Base-by-base conservation (phyloP, 2,797 vertebrate genomes). In the Galaxias olidus region DNA sequence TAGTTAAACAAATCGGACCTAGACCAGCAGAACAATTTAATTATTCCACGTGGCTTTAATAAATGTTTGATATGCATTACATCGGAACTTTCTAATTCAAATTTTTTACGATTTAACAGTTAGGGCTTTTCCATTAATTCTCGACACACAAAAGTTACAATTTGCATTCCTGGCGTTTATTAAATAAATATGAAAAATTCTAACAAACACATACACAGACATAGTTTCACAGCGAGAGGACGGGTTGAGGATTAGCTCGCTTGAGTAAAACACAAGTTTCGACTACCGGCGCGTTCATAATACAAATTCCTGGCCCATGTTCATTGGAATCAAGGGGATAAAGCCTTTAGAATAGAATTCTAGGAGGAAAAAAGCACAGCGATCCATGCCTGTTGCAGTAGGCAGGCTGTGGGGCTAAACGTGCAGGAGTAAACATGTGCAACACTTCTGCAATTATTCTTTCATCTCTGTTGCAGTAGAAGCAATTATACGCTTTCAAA, bases 1-100 rank as follows among this genome's bases (percentile, higher is more conserved):
- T 93, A 94, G 94, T 96, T 93, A 92, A 96, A 95, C 92, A 96
- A 94, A 94, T 92, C 92, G 89, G 90, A 88, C 88, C 73, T 88
- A 91, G 90, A 91, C 90, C 91, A 82, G 92, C 93, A 92, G 93
- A 95, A 96, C 94, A 96, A 96, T 96, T 98, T 93, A 97, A 95
- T 97, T 97, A 96, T 94, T 94, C 92, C 87, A 91, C 87, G 72
- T 82, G 82, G 91, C 92, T 94, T 94, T 95, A 95, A 95, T 96
- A 95, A 95, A 95, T 94, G 93, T 93, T 94, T 92, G 93, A 91
- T 91, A 90, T 93, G 93, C 91, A 92, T 94, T 94, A 94, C 92
- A 94, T 91, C 92, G 92, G 85, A 90, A 84, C 76, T 78, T 84
- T 78, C 80, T 94, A 93, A 96, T 95, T 94, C 93, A 92, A 92